Base-by-base conservation (phyloP, 2,888 invertebrate genomes). In the Margaritifera margaritifera region DNA sequence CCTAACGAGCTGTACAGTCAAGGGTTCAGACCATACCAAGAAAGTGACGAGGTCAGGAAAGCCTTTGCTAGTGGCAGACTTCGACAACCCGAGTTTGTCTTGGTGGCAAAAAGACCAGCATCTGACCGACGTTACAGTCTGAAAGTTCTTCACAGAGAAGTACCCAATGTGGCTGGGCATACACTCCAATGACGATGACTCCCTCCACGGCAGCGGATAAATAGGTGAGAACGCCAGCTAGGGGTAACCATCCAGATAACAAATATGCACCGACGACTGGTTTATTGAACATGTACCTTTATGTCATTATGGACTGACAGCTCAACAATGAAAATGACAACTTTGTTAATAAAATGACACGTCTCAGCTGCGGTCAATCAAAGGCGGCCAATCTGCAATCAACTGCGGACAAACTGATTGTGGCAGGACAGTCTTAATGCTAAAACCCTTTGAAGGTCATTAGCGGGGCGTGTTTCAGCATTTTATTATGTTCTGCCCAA, bases 1-100 rank as follows among this genome's bases (percentile, higher is more conserved):
- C 75, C 74, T n/a, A 74, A 79, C 64, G 75, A 76, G 61, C 68
- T 79, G n/a, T 79, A 72, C 74, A 63, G 51, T 62, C 76, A 79
- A 68, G 71, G 77, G 31, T 68, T 79, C 64, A 52, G 61, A 51
- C 60, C 77, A n/a, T 68, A 79, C 66, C 77, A 78, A 42, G 68
- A 72, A 53, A 78, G 74, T 75, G 77, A 78, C 62, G 73, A 77
- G 64, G 66, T 65, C 50, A 69, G 55, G 22, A 74, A 68, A 62
- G 70, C 53, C 64, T 75, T 77, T 62, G 61, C 67, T 50, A 52
- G 53, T 15, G 55, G 51, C 11, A 57, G 64, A 52, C 69, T 69
- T 42, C 51, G 67, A 31, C 53, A 67, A 22, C 68, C 61, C 59
- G 64, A 66, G 65, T 65, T 62, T 51, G 42, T 42, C 25, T 54